Conservation (phyloP, 2,888 invertebrate species). For the Ligdia adustata region DNA sequence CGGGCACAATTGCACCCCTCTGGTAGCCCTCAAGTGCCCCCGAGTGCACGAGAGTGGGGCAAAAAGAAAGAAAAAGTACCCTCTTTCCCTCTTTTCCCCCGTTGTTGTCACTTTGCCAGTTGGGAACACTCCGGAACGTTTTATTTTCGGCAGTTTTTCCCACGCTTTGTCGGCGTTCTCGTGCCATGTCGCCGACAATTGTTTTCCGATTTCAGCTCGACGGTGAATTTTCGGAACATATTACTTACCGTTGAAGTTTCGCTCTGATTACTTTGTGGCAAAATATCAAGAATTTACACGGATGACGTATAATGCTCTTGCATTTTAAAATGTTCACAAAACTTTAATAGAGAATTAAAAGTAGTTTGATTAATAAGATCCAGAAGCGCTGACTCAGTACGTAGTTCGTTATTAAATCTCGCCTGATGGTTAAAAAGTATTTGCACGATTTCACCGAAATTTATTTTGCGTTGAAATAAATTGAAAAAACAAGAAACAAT, state of each 20-base stretch:
- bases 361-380: too few species aligned
- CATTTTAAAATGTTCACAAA: too few species aligned
- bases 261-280: too few species aligned
- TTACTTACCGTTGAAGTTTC: background rate
- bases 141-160: slow-evolving; percentile 4
- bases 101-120: background rate
- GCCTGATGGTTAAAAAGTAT: too few species aligned
- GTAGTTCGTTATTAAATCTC: too few species aligned
- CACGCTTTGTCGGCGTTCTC: slow-evolving; percentile 11
- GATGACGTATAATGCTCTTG: too few species aligned
- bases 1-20: background rate
- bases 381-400: too few species aligned
- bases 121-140: background rate
- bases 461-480: too few species aligned
- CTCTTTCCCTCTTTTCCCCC: slow-evolving; percentile 1
- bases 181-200: slow-evolving; percentile 9
- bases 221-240: background rate
- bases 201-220: slow-evolving; percentile 5
- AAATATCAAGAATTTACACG: too few species aligned
- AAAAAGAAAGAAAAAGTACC: background rate
- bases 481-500: too few species aligned
- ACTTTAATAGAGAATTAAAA: too few species aligned
- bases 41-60: slow-evolving; percentile 2
- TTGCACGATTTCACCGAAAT: too few species aligned
- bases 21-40: slow-evolving; percentile 2